A percentile compares a stretch with the other conserved stretches of the same genome.
Evolutionary conservation across 2,797 vertebrate genomes (phyloP).

Genomic region (Galaxias olidus): DNA sequence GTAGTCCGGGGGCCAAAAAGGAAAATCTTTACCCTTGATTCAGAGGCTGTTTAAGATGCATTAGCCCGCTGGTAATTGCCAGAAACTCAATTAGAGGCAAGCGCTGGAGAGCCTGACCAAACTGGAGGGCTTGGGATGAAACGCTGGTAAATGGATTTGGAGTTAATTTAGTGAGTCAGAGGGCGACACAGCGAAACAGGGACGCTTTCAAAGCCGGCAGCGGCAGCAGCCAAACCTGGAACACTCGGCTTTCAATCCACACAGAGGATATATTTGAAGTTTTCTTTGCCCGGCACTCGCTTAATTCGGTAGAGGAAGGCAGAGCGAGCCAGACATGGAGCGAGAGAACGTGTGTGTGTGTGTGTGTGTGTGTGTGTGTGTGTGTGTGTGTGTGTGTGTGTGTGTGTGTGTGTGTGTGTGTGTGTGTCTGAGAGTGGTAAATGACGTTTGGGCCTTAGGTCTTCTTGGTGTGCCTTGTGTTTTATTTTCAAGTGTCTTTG

Average conservation of each 20-base stretch:
- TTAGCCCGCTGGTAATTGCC: slow-evolving; percentile 78
- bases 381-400: slow-evolving; percentile 15
- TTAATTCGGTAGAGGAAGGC: no score
- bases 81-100: slow-evolving; percentile 79
- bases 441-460: slow-evolving; percentile 20
- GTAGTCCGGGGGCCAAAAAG: slow-evolving; percentile 66
- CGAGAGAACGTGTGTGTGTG: not conserved
- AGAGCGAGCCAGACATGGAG: not conserved
- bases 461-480: slow-evolving; percentile 26
- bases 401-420: slow-evolving; percentile 38
- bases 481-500: slow-evolving; percentile 54
- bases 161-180: slow-evolving; percentile 75
- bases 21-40: slow-evolving; percentile 79
- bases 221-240: slow-evolving; percentile 61
- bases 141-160: slow-evolving; percentile 72
- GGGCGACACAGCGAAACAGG: slow-evolving; percentile 71
- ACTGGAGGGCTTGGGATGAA: slow-evolving; percentile 73
- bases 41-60: slow-evolving; percentile 77
- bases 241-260: slow-evolving; percentile 39
- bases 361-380: not conserved
- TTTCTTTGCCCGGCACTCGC: no score
- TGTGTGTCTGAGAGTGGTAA: slow-evolving; percentile 18
- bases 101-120: slow-evolving; percentile 70
- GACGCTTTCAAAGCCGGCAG: slow-evolving; percentile 65
- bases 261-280: no score